Evolutionary conservation across 2,888 invertebrate species (phyloP).

Genomic region (Amphipyra tragopoginis): DNA sequence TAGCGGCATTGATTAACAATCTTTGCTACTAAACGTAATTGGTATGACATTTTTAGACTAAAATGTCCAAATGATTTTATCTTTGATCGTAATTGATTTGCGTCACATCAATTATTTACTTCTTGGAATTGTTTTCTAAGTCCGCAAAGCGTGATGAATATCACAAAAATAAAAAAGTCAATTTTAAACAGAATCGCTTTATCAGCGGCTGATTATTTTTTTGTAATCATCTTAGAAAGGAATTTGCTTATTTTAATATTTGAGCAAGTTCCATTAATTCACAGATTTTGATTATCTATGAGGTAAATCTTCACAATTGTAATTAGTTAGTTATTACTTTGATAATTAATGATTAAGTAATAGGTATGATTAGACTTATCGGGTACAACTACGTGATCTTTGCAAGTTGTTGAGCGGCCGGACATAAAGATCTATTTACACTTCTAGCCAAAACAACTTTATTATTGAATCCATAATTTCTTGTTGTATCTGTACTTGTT

Average conservation of each 20-base stretch:
- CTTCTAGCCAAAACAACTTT: no score
- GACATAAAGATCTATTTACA: no score
- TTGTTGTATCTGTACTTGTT: no score
- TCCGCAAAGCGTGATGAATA: slow-evolving; percentile 31
- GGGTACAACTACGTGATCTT: no score
- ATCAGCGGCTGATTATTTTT: slow-evolving; percentile 35
- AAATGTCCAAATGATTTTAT: slow-evolving; percentile 63
- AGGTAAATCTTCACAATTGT: no score
- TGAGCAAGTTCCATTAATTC: slow-evolving; percentile 1
- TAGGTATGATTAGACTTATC: no score
- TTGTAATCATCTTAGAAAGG: slow-evolving; percentile 25
- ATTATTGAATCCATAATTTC: no score
- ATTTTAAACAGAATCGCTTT: slow-evolving; percentile 37
- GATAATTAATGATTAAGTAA: no score
- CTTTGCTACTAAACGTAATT: slow-evolving; percentile 58
- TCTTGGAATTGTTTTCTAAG: slow-evolving; percentile 67
- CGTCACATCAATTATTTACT: slow-evolving; percentile 69
- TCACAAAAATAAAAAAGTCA: slow-evolving; percentile 32
- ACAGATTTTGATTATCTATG: not conserved
- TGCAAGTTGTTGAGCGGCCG: no score
- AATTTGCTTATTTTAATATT: slow-evolving; percentile 12
- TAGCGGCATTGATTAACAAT: slow-evolving; percentile 62
- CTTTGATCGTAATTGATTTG: slow-evolving; percentile 69
- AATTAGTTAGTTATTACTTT: no score
- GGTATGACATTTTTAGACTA: slow-evolving; percentile 51